Evolutionary conservation across 2,797 vertebrate genomes (phyloP), one percentile per base, ranked within the genome.

Genomic region (Paramormyrops hopkinsi): DNA sequence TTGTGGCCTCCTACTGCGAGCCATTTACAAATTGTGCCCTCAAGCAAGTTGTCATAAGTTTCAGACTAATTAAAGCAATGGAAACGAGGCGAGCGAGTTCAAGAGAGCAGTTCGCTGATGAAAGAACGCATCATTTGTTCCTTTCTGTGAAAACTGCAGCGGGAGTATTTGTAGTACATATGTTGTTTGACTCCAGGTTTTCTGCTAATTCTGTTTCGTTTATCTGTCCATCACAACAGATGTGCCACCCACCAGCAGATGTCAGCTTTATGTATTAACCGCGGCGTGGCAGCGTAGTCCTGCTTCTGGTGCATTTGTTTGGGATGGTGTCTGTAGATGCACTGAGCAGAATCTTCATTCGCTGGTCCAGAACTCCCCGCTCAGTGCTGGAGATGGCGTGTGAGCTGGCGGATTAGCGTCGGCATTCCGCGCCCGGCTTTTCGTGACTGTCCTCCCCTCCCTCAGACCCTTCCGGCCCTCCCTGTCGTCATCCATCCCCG

Each of bases 381-480:
- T 82, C 41, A 9, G 37, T 1, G 76, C 41, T 3, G 76, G 76
- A 9, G 19, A 8, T 9, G 37, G 7, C 14, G 4, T n/a, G 17
- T 46, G 41, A 22, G 17, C 17, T 46, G 7, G 14, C 0, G 41
- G 41, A n/a, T 82, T 46, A 46, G 76, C 17, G 7, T 82, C 2
- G 41, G 37, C 41, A 2, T 46, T 8, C 17, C 7, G 12, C 2
- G 17, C 41, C 4, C 19, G 6, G 76, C 8, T 46, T 25, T 46
- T 2, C 41, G 2, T 82, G 76, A 82, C 76, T 46, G 5, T 46
- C 76, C 41, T 82, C 37, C 2, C 2, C 41, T 82, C 41, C 85
- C 84, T 22, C 92, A 99, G 99, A 93, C 99, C 98, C 0, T 99
- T 99, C 92, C 97, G 99, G 59, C 98, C 97, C 0, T 99, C 99